A percentile compares a stretch with the other conserved stretches of the same genome.
phyloP scores from a whole-genome alignment of 2,888 invertebrate species.

The Drosophila hamatofila region DNA sequence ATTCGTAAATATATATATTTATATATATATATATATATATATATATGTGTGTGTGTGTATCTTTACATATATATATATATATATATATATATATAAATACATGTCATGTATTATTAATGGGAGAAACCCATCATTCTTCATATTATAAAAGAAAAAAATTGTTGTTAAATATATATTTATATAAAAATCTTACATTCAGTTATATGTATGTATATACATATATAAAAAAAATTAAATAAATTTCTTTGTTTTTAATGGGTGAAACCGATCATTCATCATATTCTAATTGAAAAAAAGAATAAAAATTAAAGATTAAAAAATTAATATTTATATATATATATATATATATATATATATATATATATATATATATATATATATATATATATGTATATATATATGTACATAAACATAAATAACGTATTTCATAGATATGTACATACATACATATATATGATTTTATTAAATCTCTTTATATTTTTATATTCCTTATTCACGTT shows the following conservation, averaged over 20 bases:
- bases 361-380: background rate
- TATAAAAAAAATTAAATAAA: too few species aligned
- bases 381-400: background rate
- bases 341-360: background rate
- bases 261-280: background rate
- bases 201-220: too few species aligned
- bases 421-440: too few species aligned
- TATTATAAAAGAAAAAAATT: background rate
- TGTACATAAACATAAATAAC: too few species aligned
- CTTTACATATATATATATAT: background rate
- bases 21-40: background rate
- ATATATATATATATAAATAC: background rate
- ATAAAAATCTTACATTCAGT: too few species aligned
- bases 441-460: background rate
- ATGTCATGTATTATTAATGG: background rate
- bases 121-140: background rate
- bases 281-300: background rate
- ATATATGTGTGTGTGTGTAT: too few species aligned
- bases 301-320: too few species aligned
- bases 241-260: background rate
- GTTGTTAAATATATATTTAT: too few species aligned
- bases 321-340: too few species aligned
- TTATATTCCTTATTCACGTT: background rate
- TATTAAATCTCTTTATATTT: background rate
- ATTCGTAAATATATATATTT: background rate